A percentile compares a stretch with the other conserved stretches of the same genome.
Conservation (phyloP, 1,140 invertebrate genomes). For the Argopecten irradians region DNA sequence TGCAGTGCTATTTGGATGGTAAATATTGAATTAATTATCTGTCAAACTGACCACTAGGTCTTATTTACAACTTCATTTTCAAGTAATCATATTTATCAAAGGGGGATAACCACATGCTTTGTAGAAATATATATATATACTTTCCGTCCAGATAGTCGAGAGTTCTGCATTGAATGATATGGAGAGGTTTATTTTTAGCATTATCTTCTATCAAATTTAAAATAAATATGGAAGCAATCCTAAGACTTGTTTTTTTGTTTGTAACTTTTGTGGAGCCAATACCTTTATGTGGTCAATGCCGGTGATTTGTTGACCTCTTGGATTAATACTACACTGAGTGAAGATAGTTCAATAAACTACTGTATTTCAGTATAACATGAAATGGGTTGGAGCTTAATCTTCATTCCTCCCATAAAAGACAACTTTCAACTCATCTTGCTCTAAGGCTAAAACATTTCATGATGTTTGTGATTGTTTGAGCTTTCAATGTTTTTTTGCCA, state of each 20-base stretch:
- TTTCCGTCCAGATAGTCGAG: neutral
- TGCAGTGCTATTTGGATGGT: neutral
- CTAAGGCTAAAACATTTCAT: too few relatives aligned
- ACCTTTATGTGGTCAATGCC: neutral
- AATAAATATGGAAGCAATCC: neutral
- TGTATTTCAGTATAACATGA: too few relatives aligned
- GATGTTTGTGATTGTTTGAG: too few relatives aligned
- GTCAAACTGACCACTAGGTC: neutral
- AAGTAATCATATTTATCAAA: neutral
- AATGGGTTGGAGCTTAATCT: too few relatives aligned
- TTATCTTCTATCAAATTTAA: conserved; percentile 19
- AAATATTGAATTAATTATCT: neutral
- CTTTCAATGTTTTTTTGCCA: too few relatives aligned
- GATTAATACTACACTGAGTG: too few relatives aligned
- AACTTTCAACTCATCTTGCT: too few relatives aligned
- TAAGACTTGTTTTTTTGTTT: neutral
- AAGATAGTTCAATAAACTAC: too few relatives aligned
- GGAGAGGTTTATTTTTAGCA: conserved; percentile 21
- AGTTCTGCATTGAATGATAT: neutral
- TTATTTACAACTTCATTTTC: neutral
- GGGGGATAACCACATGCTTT: neutral
- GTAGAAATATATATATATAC: neutral
- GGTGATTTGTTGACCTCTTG: neutral
- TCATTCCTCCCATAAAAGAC: too few relatives aligned
- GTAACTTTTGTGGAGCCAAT: neutral